These are phyloP conservation scores for Poeciliopsis gracilis DNA, from an alignment of 2,797 vertebrate species.

Conservation along the genomic window DNA sequence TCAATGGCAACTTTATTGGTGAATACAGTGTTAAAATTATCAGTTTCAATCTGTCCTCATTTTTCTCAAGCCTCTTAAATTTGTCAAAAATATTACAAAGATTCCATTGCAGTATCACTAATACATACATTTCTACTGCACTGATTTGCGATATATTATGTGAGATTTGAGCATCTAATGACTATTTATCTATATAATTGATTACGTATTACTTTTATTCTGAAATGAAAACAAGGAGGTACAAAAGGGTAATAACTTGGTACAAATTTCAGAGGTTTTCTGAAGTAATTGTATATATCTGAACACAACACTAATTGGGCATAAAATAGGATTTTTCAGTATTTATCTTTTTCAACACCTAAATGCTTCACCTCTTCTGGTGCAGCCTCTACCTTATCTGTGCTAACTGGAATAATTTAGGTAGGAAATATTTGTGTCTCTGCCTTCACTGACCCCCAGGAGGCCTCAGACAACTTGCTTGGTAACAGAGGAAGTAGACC, in stretches of 20 bases:
- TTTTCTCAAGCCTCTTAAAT: not conserved
- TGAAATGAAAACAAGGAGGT: not conserved
- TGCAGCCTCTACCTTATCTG: constrained; percentile 11
- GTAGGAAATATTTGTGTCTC: constrained; percentile 54
- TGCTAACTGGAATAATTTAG: constrained; percentile 51
- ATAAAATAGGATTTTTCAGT: not conserved
- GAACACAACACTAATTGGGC: not conserved
- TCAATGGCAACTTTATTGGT: not conserved
- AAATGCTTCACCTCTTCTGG: not conserved
- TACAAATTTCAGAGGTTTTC: not conserved
- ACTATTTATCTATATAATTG: not conserved
- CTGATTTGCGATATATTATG: not conserved
- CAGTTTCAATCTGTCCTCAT: not conserved
- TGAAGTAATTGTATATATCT: not conserved
- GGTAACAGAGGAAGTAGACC: constrained; percentile 26
- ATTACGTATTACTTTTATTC: not conserved
- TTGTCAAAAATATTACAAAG: not conserved
- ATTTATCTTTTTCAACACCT: not conserved
- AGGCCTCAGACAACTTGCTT: constrained; percentile 20
- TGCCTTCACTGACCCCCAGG: constrained; percentile 24
- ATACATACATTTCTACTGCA: not conserved
- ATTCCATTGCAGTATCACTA: not conserved
- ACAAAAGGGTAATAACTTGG: not conserved
- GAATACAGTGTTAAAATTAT: not conserved
- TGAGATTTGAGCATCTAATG: not conserved